A percentile compares a stretch with the other conserved stretches of the same genome.
These are phyloP conservation scores for Irena cyanogastra DNA, from an alignment of 2,113 vertebrate genomes.

Conservation along the genomic window DNA sequence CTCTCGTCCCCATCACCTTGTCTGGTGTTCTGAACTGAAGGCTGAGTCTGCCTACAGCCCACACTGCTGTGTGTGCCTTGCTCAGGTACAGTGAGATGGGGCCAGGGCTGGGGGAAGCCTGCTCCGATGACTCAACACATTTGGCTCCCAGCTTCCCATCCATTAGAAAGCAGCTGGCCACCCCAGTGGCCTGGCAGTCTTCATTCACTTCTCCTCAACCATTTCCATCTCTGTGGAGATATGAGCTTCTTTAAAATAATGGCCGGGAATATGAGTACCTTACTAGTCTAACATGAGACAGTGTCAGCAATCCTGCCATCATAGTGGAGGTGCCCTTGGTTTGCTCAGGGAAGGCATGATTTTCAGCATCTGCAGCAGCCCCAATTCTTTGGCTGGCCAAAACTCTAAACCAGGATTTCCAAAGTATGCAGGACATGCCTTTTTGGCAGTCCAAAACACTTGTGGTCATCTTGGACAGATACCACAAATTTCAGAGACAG, in stretches of 20 bases:
- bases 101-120: background rate
- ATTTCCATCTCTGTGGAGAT: background rate
- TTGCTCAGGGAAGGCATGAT: background rate
- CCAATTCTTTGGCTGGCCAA: background rate
- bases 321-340: background rate
- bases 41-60: background rate
- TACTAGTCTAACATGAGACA: background rate
- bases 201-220: background rate
- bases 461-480: background rate
- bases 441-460: background rate
- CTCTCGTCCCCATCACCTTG: background rate
- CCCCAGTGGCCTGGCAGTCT: background rate
- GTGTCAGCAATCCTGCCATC: background rate
- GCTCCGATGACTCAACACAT: rapidly evolving
- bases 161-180: background rate
- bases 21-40: background rate
- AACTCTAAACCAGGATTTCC: background rate
- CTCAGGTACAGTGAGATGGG: rapidly evolving
- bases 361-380: background rate
- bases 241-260: background rate
- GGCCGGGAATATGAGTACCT: background rate
- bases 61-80: background rate
- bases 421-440: background rate
- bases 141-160: background rate
- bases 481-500: background rate